Base-by-base conservation (phyloP, 2,797 vertebrate species). In the Poecilia wingei region DNA sequence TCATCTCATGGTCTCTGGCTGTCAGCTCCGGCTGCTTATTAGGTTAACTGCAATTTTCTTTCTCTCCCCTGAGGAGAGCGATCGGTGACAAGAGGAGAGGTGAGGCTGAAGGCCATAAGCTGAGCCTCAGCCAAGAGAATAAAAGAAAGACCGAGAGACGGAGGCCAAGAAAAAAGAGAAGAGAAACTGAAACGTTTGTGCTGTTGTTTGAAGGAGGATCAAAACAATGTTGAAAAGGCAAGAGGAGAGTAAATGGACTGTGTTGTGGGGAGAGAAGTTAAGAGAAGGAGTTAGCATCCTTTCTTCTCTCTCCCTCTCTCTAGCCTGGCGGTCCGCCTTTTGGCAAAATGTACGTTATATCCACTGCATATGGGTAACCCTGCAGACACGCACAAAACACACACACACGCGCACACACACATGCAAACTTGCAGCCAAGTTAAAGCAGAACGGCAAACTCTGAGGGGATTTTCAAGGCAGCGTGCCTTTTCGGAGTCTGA, bases 341-440 rank as follows among this genome's bases (percentile, higher is more conserved):
- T 93, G 93, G 93, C 91, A 90, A 73, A 85, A 68, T 53, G 61
- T 77, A 61, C 75, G 82, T 79, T 90, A 88, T 93, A 88, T 94
- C 91, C 86, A 84, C 61, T 91, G 84, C 86, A 90, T 86, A 84
- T 88, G 85, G 90, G 83, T 88, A 89, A 91, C 85, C 80, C 84
- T 84, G 76, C 74, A 86, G 59, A 85, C 3, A 82, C 41, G 57
- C 5, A 71, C 66, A 59, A 51, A 51, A 51, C 2, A 55, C 45
- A 12, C 74, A 51, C 53, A 66, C 47, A 79, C 49, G 85, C 2
- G 81, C 36, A 49, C 53, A 55, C 36, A 78, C 57, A 36, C 55
- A 72, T 33, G 82, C 69, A 85, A 71, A 80, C 77, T 82, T 64
- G 45, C 25, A 84, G 78, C 72, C 81, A 86, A 87, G 82, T 79